A percentile compares a stretch with the other conserved stretches of the same genome.
These are phyloP conservation scores for Lamprologus lemairii DNA, from an alignment of 2,113 vertebrate species.

Conservation along the genomic window DNA sequence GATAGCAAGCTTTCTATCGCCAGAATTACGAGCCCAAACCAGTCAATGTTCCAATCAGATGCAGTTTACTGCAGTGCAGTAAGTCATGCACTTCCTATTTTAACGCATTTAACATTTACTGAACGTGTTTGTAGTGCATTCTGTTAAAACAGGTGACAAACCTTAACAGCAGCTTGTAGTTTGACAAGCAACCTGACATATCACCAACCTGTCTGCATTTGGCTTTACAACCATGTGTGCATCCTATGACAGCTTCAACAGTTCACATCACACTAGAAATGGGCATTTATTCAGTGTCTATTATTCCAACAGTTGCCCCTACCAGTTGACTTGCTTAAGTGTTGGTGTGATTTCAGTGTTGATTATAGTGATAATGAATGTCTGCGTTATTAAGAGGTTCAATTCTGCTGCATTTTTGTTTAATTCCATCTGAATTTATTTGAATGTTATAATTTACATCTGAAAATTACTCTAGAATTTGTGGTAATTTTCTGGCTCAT, in stretches of 20 bases:
- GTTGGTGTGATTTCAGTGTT: background rate
- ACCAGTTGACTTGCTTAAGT: background rate
- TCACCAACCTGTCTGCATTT: background rate
- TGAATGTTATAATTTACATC: background rate
- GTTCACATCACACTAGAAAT: background rate
- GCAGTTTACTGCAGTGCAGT: background rate
- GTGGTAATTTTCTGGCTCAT: background rate
- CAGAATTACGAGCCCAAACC: background rate
- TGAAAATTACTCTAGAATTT: background rate
- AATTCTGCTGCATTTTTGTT: background rate
- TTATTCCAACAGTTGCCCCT: background rate
- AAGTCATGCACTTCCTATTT: background rate
- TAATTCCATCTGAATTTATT: background rate
- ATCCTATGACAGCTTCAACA: background rate
- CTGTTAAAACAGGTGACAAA: background rate
- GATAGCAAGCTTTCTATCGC: background rate
- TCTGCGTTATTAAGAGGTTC: background rate
- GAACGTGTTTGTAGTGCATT: background rate
- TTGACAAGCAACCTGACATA: background rate
- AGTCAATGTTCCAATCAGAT: background rate
- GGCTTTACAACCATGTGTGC: background rate
- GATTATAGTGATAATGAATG: background rate
- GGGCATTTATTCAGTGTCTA: background rate
- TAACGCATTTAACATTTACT: background rate
- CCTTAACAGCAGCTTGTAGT: background rate